Conservation (phyloP, 2,888 invertebrate genomes). For the Brachynemurus nebulosus region DNA sequence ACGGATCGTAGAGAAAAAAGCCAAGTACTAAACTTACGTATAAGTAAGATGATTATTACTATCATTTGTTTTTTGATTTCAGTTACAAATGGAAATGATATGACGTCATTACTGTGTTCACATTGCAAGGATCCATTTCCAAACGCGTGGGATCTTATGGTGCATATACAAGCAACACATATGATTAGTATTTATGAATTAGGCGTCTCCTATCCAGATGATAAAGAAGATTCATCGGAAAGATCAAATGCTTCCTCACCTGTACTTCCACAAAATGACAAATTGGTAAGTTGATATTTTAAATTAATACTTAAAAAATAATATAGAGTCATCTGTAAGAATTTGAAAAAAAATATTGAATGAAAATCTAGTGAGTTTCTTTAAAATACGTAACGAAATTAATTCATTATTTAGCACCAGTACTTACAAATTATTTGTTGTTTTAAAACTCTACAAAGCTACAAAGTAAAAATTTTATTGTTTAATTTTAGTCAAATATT, state of each 20-base stretch:
- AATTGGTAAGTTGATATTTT: conserved; percentile 1
- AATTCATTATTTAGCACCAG: too few species aligned
- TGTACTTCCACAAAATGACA: background rate
- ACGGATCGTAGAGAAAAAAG: too few species aligned
- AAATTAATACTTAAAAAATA: background rate
- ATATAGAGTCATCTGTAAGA: too few species aligned
- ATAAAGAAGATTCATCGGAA: conserved; percentile 2
- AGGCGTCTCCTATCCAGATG: conserved; percentile 23
- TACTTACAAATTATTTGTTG: too few species aligned
- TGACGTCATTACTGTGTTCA: conserved; percentile 44
- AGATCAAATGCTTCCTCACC: conserved; percentile 1
- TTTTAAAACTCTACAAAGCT: too few species aligned
- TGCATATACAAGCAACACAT: conserved; percentile 52
- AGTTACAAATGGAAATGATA: conserved; percentile 2
- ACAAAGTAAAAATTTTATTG: too few species aligned
- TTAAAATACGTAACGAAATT: too few species aligned
- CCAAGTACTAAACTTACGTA: background rate
- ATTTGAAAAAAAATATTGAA: too few species aligned
- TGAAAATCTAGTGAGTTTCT: too few species aligned
- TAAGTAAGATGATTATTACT: too few species aligned
- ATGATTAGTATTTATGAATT: conserved; percentile 53
- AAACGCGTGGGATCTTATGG: conserved; percentile 54
- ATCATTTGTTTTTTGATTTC: background rate
- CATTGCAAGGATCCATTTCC: conserved; percentile 52
- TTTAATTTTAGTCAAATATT: too few species aligned